These are phyloP conservation scores for Hirtodrosophila histrioides DNA, from an alignment of 2,888 invertebrate genomes.

Conservation along the genomic window DNA sequence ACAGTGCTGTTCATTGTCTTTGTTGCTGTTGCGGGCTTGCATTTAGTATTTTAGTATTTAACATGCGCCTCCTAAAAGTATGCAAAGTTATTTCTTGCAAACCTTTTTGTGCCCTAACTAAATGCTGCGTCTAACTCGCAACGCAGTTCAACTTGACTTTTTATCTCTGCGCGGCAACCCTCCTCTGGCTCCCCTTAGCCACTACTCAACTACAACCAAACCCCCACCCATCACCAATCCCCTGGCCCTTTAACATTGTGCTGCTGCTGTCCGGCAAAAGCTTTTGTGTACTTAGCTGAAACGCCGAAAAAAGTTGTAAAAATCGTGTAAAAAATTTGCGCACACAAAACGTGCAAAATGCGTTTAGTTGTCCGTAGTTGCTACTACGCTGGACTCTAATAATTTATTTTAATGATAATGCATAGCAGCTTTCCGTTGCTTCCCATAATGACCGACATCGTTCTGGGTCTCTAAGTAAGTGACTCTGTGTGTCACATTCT, in stretches of 20 bases:
- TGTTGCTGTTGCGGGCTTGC: slow-evolving; percentile 50
- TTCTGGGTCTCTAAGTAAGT: slow-evolving; percentile 38
- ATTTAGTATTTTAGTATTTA: slow-evolving; percentile 65
- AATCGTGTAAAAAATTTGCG: slow-evolving; percentile 77
- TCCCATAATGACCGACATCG: slow-evolving; percentile 43
- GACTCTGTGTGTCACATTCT: slow-evolving; percentile 14
- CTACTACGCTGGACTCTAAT: slow-evolving; percentile 60
- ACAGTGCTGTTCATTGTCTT: slow-evolving; percentile 50
- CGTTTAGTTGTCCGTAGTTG: slow-evolving; percentile 64
- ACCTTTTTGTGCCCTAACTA: slow-evolving; percentile 59
- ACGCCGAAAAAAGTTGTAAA: slow-evolving; percentile 73
- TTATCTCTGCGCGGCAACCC: slow-evolving; percentile 46
- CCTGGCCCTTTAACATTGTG: too few species aligned
- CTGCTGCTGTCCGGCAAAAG: slow-evolving; percentile 56
- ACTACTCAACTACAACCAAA: neutral
- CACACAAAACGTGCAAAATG: slow-evolving; percentile 75
- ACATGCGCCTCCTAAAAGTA: slow-evolving; percentile 76
- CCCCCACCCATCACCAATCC: neutral
- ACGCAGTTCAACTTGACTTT: slow-evolving; percentile 66
- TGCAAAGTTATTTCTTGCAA: slow-evolving; percentile 78
- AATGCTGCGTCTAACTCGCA: slow-evolving; percentile 67
- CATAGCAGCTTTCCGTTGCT: slow-evolving; percentile 59
- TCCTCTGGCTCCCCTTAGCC: neutral
- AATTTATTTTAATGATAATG: slow-evolving; percentile 78
- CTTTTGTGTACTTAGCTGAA: slow-evolving; percentile 71